Percentiles rank a stretch among this genome's conserved stretches.
phyloP scores from a whole-genome alignment of 2,113 vertebrate genomes.

The Catharus minimus region DNA sequence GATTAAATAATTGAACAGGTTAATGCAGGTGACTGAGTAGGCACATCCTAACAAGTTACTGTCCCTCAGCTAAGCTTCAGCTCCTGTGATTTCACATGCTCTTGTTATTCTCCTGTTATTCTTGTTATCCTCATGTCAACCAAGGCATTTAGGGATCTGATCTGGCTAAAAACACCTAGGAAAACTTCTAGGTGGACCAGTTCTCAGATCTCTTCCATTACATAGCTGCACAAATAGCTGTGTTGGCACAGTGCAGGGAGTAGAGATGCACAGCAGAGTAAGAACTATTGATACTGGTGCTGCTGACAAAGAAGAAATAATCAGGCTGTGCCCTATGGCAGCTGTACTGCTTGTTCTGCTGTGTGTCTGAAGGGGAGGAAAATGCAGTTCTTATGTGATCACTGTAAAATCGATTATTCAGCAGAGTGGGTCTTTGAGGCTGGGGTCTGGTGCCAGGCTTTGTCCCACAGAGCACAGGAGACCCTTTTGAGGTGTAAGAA shows the following conservation, averaged over 20 bases:
- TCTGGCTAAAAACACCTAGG: background rate
- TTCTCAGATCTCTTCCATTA: background rate
- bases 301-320: background rate
- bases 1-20: background rate
- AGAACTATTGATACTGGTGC: background rate
- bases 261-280: background rate
- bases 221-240: background rate
- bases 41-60: background rate
- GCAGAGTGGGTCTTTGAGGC: background rate
- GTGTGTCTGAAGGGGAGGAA: background rate
- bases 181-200: background rate
- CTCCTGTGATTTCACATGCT: background rate
- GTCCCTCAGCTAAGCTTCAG: background rate
- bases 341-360: background rate
- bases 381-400: background rate
- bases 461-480: background rate
- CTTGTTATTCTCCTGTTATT: background rate
- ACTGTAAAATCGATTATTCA: background rate
- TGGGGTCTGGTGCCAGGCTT: background rate
- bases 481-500: background rate
- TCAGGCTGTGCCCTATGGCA: rapidly evolving
- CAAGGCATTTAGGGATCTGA: background rate
- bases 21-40: background rate
- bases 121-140: background rate
- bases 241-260: background rate